phyloP scores from a whole-genome alignment of 1,140 invertebrate species.

The Rhopalosiphum padi region DNA sequence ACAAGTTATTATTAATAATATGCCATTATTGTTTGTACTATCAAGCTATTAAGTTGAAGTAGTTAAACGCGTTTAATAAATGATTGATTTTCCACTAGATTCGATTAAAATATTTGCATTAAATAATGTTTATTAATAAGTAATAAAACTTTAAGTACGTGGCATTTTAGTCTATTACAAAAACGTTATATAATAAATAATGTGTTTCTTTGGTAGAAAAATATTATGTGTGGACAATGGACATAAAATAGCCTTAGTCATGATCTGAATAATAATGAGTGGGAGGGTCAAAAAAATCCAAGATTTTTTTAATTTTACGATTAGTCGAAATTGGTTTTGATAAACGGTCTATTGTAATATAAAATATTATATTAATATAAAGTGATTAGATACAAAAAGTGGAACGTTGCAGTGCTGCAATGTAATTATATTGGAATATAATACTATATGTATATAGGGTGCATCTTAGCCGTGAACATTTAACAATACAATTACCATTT shows the following conservation, averaged over 20 bases:
- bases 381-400: neutral
- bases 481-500: neutral
- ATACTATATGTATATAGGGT: neutral
- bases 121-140: neutral
- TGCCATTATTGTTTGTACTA: neutral
- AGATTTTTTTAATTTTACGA: neutral
- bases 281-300: neutral
- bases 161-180: neutral
- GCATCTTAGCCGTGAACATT: neutral
- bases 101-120: neutral
- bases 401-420: neutral
- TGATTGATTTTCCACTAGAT: neutral
- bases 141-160: neutral
- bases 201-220: neutral
- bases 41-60: neutral
- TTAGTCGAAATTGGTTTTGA: neutral
- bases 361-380: neutral
- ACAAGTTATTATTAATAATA: neutral
- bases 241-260: neutral
- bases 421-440: neutral
- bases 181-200: neutral
- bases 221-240: slow-evolving; percentile 1
- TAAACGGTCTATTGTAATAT: neutral
- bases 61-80: neutral
- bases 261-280: slow-evolving; percentile 8